phyloP scores from a whole-genome alignment of 2,797 vertebrate species.

The Sphenodon punctatus region DNA sequence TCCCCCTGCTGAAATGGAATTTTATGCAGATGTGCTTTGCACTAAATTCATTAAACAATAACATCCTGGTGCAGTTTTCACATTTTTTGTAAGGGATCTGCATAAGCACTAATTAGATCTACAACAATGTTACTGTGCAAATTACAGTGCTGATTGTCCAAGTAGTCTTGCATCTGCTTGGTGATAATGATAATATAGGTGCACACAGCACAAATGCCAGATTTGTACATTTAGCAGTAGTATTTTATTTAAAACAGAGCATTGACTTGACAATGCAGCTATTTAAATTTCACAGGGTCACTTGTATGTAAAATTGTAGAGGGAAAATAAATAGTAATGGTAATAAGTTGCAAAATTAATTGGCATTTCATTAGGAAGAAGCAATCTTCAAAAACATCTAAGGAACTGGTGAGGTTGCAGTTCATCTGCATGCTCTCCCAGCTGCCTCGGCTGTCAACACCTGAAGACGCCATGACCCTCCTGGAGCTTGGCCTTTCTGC shows the following conservation, averaged over 20 bases:
- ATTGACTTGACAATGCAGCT: constrained; percentile 62
- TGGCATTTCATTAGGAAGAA: constrained; percentile 62
- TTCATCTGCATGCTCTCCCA: no score
- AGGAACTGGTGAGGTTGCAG: no score
- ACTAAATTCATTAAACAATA: constrained; percentile 86
- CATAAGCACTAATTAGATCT: constrained; percentile 83
- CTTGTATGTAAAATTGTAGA: constrained; percentile 56
- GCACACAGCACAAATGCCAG: constrained; percentile 69
- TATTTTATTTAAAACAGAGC: constrained; percentile 70
- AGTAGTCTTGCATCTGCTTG: constrained; percentile 79
- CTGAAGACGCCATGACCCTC: no score
- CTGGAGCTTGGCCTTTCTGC: no score
- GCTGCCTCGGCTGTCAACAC: no score
- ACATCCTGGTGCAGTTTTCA: constrained; percentile 82
- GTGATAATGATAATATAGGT: constrained; percentile 76
- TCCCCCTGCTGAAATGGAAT: constrained; percentile 76
- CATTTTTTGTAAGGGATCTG: constrained; percentile 82
- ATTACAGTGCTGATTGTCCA: constrained; percentile 79
- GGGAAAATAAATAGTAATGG: constrained; percentile 53
- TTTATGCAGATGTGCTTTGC: constrained; percentile 82
- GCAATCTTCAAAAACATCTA: constrained; percentile 65
- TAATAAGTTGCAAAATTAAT: constrained; percentile 60
- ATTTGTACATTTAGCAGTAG: constrained; percentile 65
- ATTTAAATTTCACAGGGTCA: constrained; percentile 52
- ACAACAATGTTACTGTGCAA: constrained; percentile 83